These are phyloP conservation scores for Anser brachyrhynchus DNA, from an alignment of 2,113 vertebrate genomes.

Conservation along the genomic window DNA sequence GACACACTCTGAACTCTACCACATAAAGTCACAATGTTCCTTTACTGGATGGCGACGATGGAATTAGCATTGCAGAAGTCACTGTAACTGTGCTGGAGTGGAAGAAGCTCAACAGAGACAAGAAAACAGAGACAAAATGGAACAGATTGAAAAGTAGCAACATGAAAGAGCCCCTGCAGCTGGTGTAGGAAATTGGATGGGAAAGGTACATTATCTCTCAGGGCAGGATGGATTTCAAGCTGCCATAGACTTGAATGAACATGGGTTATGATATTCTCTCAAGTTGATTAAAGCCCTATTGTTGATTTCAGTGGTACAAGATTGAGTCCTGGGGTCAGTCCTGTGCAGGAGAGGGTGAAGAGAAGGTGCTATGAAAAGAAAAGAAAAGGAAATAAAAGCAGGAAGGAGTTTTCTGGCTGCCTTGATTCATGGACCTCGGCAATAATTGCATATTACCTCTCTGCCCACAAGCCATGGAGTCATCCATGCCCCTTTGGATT, in stretches of 20 bases:
- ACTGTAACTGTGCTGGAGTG: not conserved
- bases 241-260: not conserved
- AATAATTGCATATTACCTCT: not conserved
- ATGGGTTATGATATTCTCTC: not conserved
- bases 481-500: not conserved
- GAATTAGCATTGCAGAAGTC: not conserved
- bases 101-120: not conserved
- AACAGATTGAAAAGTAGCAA: not conserved
- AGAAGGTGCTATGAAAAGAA: not conserved
- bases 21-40: not conserved
- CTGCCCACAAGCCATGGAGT: not conserved
- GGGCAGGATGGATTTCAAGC: not conserved
- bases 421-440: not conserved
- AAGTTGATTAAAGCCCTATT: not conserved
- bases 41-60: not conserved
- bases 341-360: not conserved
- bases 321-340: not conserved
- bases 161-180: not conserved
- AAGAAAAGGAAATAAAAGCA: not conserved
- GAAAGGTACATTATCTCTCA: not conserved
- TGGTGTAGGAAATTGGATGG: not conserved
- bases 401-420: not conserved
- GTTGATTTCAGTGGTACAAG: not conserved
- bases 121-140: slow-evolving; percentile 6
- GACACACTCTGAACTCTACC: not conserved